Percentiles rank a stretch among this genome's conserved stretches.
phyloP scores from a whole-genome alignment of 2,113 vertebrate genomes.

The Pelvicachromis taeniatus region DNA sequence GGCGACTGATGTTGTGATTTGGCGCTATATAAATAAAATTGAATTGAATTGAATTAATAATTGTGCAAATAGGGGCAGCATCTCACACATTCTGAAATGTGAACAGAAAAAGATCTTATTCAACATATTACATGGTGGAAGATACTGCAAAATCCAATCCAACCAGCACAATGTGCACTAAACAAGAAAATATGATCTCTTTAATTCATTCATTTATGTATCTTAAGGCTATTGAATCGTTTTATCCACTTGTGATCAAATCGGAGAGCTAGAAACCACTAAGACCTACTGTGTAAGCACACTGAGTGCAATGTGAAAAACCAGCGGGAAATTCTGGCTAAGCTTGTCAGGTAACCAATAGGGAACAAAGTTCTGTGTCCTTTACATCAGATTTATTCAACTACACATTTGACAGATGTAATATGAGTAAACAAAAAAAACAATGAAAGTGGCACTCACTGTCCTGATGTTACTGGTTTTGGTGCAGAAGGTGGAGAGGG shows the following conservation, averaged over 20 bases:
- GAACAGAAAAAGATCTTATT: background rate
- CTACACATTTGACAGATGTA: background rate
- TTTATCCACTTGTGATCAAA: accelerated
- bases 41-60: too few species aligned
- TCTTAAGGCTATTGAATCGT: accelerated
- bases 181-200: background rate
- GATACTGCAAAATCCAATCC: background rate
- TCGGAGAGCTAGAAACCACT: background rate
- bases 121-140: background rate
- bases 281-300: background rate
- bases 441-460: slow-evolving; percentile 47
- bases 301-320: background rate
- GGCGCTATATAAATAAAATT: too few species aligned
- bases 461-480: slow-evolving; percentile 50
- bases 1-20: too few species aligned
- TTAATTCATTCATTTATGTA: background rate
- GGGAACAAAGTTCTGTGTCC: background rate
- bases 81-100: background rate
- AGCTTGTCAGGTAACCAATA: accelerated
- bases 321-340: background rate
- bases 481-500: slow-evolving; percentile 23
- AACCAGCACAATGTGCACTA: background rate
- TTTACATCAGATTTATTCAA: background rate
- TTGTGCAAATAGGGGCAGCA: slow-evolving; percentile 3
- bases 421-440: background rate